A percentile compares a stretch with the other conserved stretches of the same genome.
These are phyloP conservation scores for Rhorus exstirpatorius DNA, from an alignment of 2,888 invertebrate genomes.

Conservation along the genomic window DNA sequence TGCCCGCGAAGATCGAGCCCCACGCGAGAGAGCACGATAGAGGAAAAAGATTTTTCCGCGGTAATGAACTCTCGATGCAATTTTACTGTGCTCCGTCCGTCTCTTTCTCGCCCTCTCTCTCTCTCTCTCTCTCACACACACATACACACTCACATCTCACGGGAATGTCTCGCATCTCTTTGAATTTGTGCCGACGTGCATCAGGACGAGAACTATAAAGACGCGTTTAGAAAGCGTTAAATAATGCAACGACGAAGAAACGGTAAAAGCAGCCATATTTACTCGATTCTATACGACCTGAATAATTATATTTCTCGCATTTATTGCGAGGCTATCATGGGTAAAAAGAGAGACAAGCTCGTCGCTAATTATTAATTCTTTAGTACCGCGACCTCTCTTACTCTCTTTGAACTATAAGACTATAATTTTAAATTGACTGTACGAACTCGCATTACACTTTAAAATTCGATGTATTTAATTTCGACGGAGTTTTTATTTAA, in stretches of 20 bases:
- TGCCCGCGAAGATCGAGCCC: slow-evolving; percentile 5
- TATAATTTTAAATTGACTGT: background rate
- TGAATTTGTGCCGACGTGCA: slow-evolving; percentile 76
- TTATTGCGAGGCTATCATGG: background rate
- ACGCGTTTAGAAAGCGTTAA: slow-evolving; percentile 75
- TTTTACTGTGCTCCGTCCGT: slow-evolving; percentile 62
- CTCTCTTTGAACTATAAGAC: background rate
- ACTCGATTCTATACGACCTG: slow-evolving; percentile 15
- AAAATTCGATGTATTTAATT: too few relatives aligned
- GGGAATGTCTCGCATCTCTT: slow-evolving; percentile 71
- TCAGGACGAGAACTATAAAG: slow-evolving; percentile 70
- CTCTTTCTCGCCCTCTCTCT: slow-evolving; percentile 13
- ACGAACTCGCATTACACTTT: background rate
- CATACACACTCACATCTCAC: slow-evolving; percentile 44
- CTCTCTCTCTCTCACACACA: slow-evolving; percentile 21
- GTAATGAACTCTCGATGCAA: slow-evolving; percentile 77
- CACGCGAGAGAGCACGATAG: slow-evolving; percentile 13
- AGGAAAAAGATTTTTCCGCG: slow-evolving; percentile 74
- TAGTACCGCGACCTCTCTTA: slow-evolving; percentile 4
- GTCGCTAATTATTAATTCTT: background rate
- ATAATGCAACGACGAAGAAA: slow-evolving; percentile 73
- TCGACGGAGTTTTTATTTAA: too few relatives aligned
- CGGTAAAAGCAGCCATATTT: slow-evolving; percentile 44
- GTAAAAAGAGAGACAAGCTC: background rate
- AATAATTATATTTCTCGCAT: slow-evolving; percentile 28